Base-by-base conservation (phyloP, 2,797 vertebrate species). In the Phoxinus dragarum region DNA sequence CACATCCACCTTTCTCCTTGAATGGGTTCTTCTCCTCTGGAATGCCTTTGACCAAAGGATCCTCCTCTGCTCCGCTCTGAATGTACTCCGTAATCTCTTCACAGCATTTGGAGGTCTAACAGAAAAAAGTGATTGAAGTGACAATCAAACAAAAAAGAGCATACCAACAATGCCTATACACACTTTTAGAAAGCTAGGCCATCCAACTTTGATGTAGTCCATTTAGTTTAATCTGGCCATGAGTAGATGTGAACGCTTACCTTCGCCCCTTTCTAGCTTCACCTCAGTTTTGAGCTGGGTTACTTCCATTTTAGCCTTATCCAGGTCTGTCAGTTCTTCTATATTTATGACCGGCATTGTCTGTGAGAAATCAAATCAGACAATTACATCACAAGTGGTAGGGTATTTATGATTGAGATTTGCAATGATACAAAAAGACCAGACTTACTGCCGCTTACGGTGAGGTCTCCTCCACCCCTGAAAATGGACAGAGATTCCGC, bases 1-100 rank as follows among this genome's bases (percentile, higher is more conserved):
- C 91, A 89, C 98, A 99, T 91, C 98, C 98, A 85, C 97, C 98
- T 94, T 99, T 99, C 90, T 99, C 98, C 93, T 99, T 99, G 92
- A 99, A 99, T 49, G 98, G 98, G 90, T 99, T 99, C 94, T 97
- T 98, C 47, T 98, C 98, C 91, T 99, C 98, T 40, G 98, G 91
- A 88, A 99, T 97, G 72, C 98, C 98, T 93, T 98, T 99, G 89
- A 99, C 95, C 66, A 99, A 95, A 52, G 92, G 96, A 90, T 99
- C 98, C 77, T 98, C 98, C 2, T 97, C 97, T 87, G 91, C 95
- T 84, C 95, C 93, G 75, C 95, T 94, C 94, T 98, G 96, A 88
- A 99, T 98, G 90, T 97, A 98, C 16, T 97, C 97, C 92, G 96
- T 97, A 89, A 99, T 94, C 94, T 99, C 98, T 91, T 99, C 97